These are phyloP conservation scores for Potamarius usumacintae DNA, from an alignment of 2,113 vertebrate genomes.

Conservation along the genomic window DNA sequence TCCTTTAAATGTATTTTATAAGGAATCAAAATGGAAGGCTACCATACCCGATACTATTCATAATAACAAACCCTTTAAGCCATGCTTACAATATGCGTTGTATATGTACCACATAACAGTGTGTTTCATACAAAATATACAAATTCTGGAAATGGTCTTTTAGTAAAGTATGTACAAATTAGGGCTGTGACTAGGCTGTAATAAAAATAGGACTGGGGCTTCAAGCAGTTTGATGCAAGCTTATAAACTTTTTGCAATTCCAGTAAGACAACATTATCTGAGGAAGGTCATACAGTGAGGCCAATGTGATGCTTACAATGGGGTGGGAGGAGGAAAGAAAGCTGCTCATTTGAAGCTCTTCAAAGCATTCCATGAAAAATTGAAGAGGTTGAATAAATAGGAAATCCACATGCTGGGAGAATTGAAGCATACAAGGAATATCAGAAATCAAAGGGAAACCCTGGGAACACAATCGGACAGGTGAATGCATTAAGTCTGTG, in stretches of 20 bases:
- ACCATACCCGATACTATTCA: background rate
- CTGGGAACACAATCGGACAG: background rate
- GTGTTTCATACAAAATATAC: background rate
- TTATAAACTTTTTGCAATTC: conserved; percentile 15
- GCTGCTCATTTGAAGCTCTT: conserved; percentile 55
- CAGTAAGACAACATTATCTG: background rate
- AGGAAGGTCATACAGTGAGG: conserved; percentile 41
- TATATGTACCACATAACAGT: background rate
- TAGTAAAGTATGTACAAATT: background rate
- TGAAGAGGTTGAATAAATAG: conserved; percentile 7
- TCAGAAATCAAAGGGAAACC: background rate
- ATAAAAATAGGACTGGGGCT: background rate
- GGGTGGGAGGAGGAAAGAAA: conserved; percentile 44
- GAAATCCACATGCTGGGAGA: background rate
- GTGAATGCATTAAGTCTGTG: conserved; percentile 4
- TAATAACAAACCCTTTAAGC: background rate
- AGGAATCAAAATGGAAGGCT: background rate
- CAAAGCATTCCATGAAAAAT: conserved; percentile 46
- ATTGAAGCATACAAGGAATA: background rate
- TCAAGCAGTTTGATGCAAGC: conserved; percentile 1
- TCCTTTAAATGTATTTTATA: background rate
- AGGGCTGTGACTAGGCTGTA: background rate
- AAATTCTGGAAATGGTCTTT: background rate
- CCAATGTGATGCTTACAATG: conserved; percentile 42
- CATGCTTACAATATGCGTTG: background rate